These are phyloP conservation scores for Mustela lutreola DNA, from an alignment of 2,113 vertebrate genomes.

Conservation along the genomic window DNA sequence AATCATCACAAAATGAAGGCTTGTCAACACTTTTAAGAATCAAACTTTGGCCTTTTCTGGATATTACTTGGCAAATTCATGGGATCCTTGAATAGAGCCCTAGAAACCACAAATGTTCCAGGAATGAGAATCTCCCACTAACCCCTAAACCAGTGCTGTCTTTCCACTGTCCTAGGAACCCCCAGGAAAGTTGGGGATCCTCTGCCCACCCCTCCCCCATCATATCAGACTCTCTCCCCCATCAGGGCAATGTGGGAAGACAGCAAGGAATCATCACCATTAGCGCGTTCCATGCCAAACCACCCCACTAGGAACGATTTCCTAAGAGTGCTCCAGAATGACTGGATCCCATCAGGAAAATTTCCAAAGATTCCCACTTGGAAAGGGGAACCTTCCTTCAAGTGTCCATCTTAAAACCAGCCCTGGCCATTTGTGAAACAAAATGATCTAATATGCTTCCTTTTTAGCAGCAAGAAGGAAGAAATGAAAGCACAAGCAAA, in stretches of 20 bases:
- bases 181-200: background rate
- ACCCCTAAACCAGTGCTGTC: background rate
- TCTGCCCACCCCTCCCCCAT: fast-evolving
- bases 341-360: background rate
- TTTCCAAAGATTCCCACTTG: background rate
- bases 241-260: background rate
- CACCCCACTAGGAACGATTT: fast-evolving
- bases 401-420: conserved; percentile 75
- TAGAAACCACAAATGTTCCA: background rate
- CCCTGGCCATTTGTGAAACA: conserved; percentile 53
- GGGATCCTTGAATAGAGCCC: background rate
- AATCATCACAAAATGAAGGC: background rate
- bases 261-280: background rate
- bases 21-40: background rate
- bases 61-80: conserved; percentile 57
- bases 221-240: background rate
- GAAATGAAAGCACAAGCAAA: conserved; percentile 70
- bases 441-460: conserved; percentile 65
- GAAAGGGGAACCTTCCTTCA: conserved; percentile 47
- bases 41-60: background rate
- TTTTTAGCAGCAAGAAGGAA: conserved; percentile 77
- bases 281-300: background rate
- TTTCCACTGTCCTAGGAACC: background rate
- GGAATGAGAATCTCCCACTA: background rate
- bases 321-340: background rate